Base-by-base conservation (phyloP, 1,140 invertebrate genomes). In the Maconellicoccus hirsutus region DNA sequence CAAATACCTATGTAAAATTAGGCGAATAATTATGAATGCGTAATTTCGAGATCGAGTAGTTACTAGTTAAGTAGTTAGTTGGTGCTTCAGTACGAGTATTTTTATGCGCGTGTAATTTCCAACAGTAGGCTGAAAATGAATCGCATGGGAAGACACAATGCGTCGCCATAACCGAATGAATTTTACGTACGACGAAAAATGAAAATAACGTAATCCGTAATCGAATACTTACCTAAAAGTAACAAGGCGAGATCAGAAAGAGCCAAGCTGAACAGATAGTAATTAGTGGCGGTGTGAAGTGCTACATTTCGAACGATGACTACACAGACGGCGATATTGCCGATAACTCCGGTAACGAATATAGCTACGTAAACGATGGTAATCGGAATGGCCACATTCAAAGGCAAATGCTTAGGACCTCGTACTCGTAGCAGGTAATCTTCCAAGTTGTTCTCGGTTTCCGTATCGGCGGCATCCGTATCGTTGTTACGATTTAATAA, bases 221-320 rank as follows among this genome's bases (percentile, higher is more conserved):
- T 52, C 6, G 16, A 19, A 33, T 59, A 79, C 85, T 85, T 77
- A 91, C 89, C 89, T 74, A 90, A 84, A 16, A 89, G 78, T n/a
- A 91, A 79, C 73, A 90, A 82, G 39, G 85, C 83, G 8, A 92
- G 78, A 78, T 92, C 90, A 3, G 89, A 90, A 26, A 91, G 81
- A 0, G 90, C 88, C 75, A 92, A 79, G 78, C 87, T 95, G 80
- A 97, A 94, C 73, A 98, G 83, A 79, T 98, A 98, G 77, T 93
- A 96, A 77, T 98, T 97, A 0, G 90, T 93, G 0, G 90, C 87
- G 0, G 88, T 90, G 74, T 90, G 90, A 87, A 96, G 89, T 1
- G 85, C 84, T 70, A 86, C 82, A 77, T 95, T 93, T 70, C 86
- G 85, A 1, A 89, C 83, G 66, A 98, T 96, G 0, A 98, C 94